Evolutionary conservation across 1,140 invertebrate species (phyloP).

Genomic region (Hypothenemus hampei): DNA sequence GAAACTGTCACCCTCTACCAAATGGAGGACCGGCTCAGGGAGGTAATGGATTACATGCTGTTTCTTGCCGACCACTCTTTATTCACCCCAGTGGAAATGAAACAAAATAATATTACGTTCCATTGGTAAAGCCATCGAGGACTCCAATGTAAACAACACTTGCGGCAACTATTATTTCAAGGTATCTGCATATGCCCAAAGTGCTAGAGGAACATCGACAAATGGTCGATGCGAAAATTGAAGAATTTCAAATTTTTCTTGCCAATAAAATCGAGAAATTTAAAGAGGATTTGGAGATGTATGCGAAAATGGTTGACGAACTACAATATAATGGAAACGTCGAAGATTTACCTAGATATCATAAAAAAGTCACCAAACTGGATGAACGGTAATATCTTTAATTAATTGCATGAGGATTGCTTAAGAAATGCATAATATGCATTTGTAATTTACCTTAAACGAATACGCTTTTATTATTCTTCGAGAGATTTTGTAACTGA

Average conservation of each 20-base stretch:
- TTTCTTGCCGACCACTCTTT: conserved; percentile 76
- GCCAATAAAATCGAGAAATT: conserved; percentile 65
- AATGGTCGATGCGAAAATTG: conserved; percentile 75
- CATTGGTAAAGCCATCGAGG: conserved; percentile 66
- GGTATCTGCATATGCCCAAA: conserved; percentile 61
- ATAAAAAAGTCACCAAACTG: conserved; percentile 47
- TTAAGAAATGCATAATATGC: too few relatives aligned
- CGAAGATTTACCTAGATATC: conserved; percentile 79
- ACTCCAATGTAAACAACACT: not conserved
- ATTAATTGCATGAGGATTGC: too few relatives aligned
- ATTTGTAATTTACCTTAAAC: too few relatives aligned
- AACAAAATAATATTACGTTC: conserved; percentile 80
- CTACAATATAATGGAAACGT: conserved; percentile 86
- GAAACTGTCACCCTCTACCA: conserved; percentile 65
- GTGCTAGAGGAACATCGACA: conserved; percentile 77
- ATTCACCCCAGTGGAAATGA: conserved; percentile 77
- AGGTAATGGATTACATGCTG: conserved; percentile 62
- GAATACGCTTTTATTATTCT: too few relatives aligned
- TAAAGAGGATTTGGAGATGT: conserved; percentile 73
- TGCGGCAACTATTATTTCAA: not conserved
- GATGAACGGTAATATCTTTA: conserved; percentile 16
- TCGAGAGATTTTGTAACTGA: too few relatives aligned
- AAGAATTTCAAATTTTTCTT: conserved; percentile 80
- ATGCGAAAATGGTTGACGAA: conserved; percentile 76
- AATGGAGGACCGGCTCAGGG: conserved; percentile 68